Conservation (phyloP, 2,888 invertebrate species). For the Eupithecia exiguata region DNA sequence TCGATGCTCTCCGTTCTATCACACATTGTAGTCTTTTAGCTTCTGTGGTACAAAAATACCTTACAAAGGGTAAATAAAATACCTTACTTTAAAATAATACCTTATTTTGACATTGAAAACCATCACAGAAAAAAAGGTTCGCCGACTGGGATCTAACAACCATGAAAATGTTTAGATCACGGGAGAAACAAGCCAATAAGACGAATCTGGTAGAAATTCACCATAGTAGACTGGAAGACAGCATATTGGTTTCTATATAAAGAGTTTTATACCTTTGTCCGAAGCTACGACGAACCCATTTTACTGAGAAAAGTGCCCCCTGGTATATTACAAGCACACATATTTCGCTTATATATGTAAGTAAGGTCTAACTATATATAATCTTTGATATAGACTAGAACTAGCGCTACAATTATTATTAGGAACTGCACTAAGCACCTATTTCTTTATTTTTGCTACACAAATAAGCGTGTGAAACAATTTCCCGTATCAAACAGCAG, state of each 20-base stretch:
- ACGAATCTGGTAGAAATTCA: background rate
- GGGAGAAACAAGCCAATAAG: too few relatives aligned
- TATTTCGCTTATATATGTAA: background rate
- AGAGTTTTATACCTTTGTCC: background rate
- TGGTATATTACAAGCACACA: background rate
- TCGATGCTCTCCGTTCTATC: background rate
- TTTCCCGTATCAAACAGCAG: conserved; percentile 59
- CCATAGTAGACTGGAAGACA: background rate
- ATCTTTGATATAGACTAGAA: too few relatives aligned
- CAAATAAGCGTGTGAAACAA: conserved; percentile 40
- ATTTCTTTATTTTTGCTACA: background rate
- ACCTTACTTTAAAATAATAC: too few relatives aligned
- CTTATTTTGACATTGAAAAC: background rate
- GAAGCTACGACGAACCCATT: background rate
- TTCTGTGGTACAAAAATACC: background rate
- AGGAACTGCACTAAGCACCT: background rate
- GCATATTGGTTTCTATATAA: background rate
- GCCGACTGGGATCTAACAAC: too few relatives aligned
- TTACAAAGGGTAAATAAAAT: too few relatives aligned
- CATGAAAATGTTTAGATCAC: too few relatives aligned
- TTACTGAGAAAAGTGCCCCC: background rate
- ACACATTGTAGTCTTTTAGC: background rate
- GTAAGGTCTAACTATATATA: background rate
- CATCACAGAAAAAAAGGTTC: background rate
- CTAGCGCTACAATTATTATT: background rate